A percentile compares a stretch with the other conserved stretches of the same genome.
Conservation (phyloP, 2,888 invertebrate species). For the Sphaeridia pumilis region DNA sequence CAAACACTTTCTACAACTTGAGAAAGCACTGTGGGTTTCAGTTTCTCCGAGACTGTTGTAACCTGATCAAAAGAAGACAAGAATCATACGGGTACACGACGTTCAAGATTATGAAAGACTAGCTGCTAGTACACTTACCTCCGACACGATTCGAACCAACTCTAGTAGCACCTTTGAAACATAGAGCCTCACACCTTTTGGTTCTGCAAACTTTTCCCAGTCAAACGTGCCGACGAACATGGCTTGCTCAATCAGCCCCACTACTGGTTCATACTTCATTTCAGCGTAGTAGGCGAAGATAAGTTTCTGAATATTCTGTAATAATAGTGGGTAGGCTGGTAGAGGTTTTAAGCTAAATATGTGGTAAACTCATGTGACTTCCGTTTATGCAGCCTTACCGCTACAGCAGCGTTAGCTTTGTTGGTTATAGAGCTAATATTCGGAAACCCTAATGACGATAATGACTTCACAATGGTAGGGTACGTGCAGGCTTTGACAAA, state of each 20-base stretch:
- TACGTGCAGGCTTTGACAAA: conserved; percentile 66
- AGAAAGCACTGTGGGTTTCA: conserved; percentile 49
- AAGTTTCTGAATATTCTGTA: conserved; percentile 36
- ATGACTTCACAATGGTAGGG: conserved; percentile 55
- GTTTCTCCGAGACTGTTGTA: conserved; percentile 62
- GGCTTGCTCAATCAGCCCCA: conserved; percentile 90
- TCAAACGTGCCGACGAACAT: conserved; percentile 87
- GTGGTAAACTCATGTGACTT: background rate
- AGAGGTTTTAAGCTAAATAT: background rate
- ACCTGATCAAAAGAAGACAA: conserved; percentile 46
- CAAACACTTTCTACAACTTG: conserved; percentile 82
- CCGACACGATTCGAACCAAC: conserved; percentile 45
- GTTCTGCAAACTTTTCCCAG: conserved; percentile 64
- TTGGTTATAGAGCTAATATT: conserved; percentile 58
- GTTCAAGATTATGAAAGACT: background rate
- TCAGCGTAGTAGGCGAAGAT: conserved; percentile 48
- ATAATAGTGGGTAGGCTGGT: conserved; percentile 2
- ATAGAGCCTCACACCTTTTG: conserved; percentile 70
- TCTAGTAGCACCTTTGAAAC: conserved; percentile 50
- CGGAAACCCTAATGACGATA: conserved; percentile 60
- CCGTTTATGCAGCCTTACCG: conserved; percentile 19
- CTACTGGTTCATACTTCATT: conserved; percentile 82
- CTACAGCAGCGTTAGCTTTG: conserved; percentile 42
- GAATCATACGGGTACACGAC: background rate
- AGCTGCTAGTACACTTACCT: conserved; percentile 38